Evolutionary conservation across 2,797 vertebrate species (phyloP), one percentile per base, ranked within the genome.

Genomic region (Siniperca undulata): DNA sequence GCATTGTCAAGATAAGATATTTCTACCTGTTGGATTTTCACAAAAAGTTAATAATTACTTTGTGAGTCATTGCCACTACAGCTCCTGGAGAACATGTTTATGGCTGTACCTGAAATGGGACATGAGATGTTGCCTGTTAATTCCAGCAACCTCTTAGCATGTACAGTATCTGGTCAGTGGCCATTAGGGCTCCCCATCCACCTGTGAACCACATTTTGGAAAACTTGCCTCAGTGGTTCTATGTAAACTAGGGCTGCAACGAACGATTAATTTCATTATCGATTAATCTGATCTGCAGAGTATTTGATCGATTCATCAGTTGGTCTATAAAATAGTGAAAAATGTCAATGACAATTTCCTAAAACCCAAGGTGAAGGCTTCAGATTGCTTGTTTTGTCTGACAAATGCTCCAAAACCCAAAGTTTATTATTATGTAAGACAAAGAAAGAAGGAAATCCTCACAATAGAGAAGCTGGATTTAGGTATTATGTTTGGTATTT

Each of bases 31-130:
- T 48, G 48, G 20, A 77, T 85, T 78, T 60, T 70, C 30, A 70
- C n/a, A 82, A 69, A 75, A 83, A 42, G 67, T 58, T 70, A 80
- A 82, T 77, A 27, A 74, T 81, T 75, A 55, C 52, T 70, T 58
- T 34, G 2, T 61, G 40, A 30, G 8, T 13, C 36, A n/a, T 64
- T 24, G 22, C 27, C 61, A 42, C 66, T 46, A 75, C 42, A 64
- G n/a, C 34, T 85, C 10, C 52, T 27, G 64, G 30, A 75, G 38
- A 52, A 72, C 17, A 50, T 27, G 59, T 74, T 22, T 24, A 60
- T 53, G 48, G 38, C 10, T 16, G 22, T 48, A 10, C 19, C 56
- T 59, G 17, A 55, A 70, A 70, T 12, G 19, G n/a, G 44, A 30
- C 30, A 53, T 14, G 9, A 55, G 13, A 53, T 27, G 40, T 42